Evolutionary conservation across 23 tunicate species (phyloP), one percentile per base, ranked within the genome.

Genomic region (Phallusia fumigata): DNA sequence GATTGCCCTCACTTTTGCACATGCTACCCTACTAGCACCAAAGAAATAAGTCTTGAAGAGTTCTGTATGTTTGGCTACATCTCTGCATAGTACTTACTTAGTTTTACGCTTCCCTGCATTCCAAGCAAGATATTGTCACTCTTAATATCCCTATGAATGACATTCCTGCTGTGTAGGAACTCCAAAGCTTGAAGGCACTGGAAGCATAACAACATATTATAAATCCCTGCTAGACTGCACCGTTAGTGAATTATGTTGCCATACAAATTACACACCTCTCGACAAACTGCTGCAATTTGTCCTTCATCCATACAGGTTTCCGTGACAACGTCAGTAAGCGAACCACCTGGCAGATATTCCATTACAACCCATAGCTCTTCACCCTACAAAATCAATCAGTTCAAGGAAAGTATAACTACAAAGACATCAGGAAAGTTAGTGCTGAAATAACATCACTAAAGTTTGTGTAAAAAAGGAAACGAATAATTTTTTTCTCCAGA

Each of bases 281-380:
- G 73, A 75, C 99, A 92, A 16, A 97, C 99, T 64, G 99, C 97
- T 6, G 99, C 99, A 40, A 97, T 97, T 77, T 90, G 96, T 26
- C 96, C 92, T 65, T 90, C 99, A 79, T 95, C 99, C 99, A 95
- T 95, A 86, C 99, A 95, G 0, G 99, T 95, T 72, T 95, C 99
- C 0, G 99, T 95, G 64, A 90, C 99, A 44, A 95, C 99, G 73
- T 95, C 99, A 30, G 99, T 95, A 50, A 95, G 99, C 1, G 95
- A 90, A 6, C 99, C 99, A 0, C 99, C 99, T 0, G 99, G 92
- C n/a, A 95, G 74, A 45, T 86, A 95, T 44, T 95, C 99, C 99
- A 95, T 95, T 35, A 95, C 99, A 2, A 95, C 99, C 99, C 99
- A 95, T 32, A 95, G 75, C 65, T 90, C 95, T 50, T 95, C 99